These are phyloP conservation scores for Phrynocephalus vlangalii DNA, from an alignment of 2,797 vertebrate species.

Conservation along the genomic window DNA sequence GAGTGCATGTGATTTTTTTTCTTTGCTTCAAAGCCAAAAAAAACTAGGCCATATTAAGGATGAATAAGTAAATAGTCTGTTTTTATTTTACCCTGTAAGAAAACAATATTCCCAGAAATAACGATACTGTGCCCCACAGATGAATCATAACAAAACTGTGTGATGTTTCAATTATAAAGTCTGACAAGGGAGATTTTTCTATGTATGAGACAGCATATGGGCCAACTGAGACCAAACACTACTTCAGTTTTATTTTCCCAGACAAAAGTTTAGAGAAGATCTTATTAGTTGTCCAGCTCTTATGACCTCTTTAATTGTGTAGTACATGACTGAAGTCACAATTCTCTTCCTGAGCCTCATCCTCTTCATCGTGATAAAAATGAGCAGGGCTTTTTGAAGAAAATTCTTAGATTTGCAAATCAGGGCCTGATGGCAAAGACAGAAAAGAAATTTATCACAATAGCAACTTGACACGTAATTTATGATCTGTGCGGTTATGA, in stretches of 20 bases:
- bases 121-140: slow-evolving; percentile 31
- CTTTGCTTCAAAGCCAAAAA: background rate
- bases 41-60: slow-evolving; percentile 16
- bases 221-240: slow-evolving; percentile 33
- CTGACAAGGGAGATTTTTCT: slow-evolving; percentile 31
- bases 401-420: too few species aligned
- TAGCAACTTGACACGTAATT: too few species aligned
- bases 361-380: too few species aligned
- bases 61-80: slow-evolving; percentile 34
- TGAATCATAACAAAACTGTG: slow-evolving; percentile 53
- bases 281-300: background rate
- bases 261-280: slow-evolving; percentile 19
- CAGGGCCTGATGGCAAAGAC: too few species aligned
- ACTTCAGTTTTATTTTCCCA: slow-evolving; percentile 38
- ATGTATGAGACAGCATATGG: slow-evolving; percentile 41
- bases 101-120: slow-evolving; percentile 6
- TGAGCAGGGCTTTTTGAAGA: too few species aligned
- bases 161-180: slow-evolving; percentile 39
- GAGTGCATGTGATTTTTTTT: background rate
- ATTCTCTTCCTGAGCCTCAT: too few species aligned
- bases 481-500: too few species aligned
- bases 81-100: slow-evolving; percentile 11
- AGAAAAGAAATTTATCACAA: too few species aligned
- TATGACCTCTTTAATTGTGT: too few species aligned
- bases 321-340: too few species aligned